Evolutionary conservation across 2,888 invertebrate species (phyloP).

Genomic region (Nycteola revayana): DNA sequence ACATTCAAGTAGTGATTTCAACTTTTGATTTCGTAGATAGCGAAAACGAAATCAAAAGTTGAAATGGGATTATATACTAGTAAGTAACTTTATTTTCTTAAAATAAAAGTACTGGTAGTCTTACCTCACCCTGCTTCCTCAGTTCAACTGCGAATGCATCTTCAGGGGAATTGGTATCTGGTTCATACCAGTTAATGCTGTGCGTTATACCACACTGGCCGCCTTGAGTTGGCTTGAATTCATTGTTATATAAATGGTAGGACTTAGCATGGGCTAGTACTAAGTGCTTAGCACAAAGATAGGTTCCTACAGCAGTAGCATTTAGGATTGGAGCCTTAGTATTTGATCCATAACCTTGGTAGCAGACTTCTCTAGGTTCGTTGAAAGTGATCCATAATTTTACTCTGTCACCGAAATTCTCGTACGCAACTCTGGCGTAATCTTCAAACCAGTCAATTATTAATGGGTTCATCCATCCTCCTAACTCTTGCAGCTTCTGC

Average conservation of each 20-base stretch:
- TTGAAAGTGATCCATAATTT: slow-evolving; percentile 82
- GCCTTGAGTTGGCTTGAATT: slow-evolving; percentile 42
- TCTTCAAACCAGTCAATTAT: slow-evolving; percentile 68
- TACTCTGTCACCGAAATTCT: slow-evolving; percentile 70
- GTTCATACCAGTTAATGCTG: slow-evolving; percentile 40
- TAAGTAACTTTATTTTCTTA: too few relatives aligned
- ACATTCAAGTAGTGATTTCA: too few relatives aligned
- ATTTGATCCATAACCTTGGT: slow-evolving; percentile 60
- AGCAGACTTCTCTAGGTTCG: slow-evolving; percentile 68
- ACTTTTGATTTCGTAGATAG: too few relatives aligned
- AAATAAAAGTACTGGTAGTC: neutral
- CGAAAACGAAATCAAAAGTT: too few relatives aligned
- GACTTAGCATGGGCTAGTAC: slow-evolving; percentile 78
- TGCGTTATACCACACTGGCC: slow-evolving; percentile 45
- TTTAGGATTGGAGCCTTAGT: slow-evolving; percentile 52
- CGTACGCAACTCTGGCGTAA: slow-evolving; percentile 65
- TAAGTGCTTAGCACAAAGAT: slow-evolving; percentile 70
- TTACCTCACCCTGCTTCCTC: slow-evolving; percentile 30
- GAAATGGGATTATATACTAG: too few relatives aligned
- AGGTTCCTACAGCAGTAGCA: slow-evolving; percentile 63
- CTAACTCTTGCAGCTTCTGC: slow-evolving; percentile 72
- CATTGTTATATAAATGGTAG: slow-evolving; percentile 55
- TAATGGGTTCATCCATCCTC: slow-evolving; percentile 70
- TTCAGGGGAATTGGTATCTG: slow-evolving; percentile 46
- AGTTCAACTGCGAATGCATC: slow-evolving; percentile 56